phyloP scores from a whole-genome alignment of 1,140 invertebrate genomes.

The Danaus plexippus region DNA sequence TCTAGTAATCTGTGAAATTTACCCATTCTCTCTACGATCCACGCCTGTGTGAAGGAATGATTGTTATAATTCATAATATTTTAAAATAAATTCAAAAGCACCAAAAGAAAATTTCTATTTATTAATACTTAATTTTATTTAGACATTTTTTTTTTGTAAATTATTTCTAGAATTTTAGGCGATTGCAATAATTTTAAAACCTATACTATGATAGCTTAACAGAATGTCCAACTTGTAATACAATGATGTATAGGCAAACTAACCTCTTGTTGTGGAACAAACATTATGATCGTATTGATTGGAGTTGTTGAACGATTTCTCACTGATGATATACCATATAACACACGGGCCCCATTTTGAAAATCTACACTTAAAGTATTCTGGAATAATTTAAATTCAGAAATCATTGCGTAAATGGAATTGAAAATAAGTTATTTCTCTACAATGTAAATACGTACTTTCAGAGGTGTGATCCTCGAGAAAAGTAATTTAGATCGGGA shows the following conservation, averaged over 20 bases:
- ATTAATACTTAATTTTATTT: too few relatives aligned
- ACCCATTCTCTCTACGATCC: slow-evolving; percentile 99
- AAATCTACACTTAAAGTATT: slow-evolving; percentile 50
- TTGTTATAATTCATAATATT: too few relatives aligned
- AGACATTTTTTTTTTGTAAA: too few relatives aligned
- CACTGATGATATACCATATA: slow-evolving; percentile 60
- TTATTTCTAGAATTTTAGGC: too few relatives aligned
- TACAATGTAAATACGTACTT: slow-evolving; percentile 30
- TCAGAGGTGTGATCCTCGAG: slow-evolving; percentile 43
- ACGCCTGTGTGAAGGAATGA: slow-evolving; percentile 77
- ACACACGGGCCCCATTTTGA: slow-evolving; percentile 49
- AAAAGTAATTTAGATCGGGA: slow-evolving; percentile 50
- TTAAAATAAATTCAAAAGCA: too few relatives aligned
- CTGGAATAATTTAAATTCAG: slow-evolving; percentile 39
- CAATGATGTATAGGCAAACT: slow-evolving; percentile 19
- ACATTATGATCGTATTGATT: slow-evolving; percentile 94
- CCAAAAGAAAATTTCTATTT: too few relatives aligned
- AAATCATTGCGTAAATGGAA: slow-evolving; percentile 2
- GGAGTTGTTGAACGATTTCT: slow-evolving; percentile 80
- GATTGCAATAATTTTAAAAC: too few relatives aligned
- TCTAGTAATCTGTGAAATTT: slow-evolving; percentile 94
- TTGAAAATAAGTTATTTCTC: background rate
- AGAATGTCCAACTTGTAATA: too few relatives aligned
- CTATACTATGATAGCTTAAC: too few relatives aligned
- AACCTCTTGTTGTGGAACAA: slow-evolving; percentile 99